phyloP scores from a whole-genome alignment of 2,113 vertebrate species.

The Amphiprion ocellaris region DNA sequence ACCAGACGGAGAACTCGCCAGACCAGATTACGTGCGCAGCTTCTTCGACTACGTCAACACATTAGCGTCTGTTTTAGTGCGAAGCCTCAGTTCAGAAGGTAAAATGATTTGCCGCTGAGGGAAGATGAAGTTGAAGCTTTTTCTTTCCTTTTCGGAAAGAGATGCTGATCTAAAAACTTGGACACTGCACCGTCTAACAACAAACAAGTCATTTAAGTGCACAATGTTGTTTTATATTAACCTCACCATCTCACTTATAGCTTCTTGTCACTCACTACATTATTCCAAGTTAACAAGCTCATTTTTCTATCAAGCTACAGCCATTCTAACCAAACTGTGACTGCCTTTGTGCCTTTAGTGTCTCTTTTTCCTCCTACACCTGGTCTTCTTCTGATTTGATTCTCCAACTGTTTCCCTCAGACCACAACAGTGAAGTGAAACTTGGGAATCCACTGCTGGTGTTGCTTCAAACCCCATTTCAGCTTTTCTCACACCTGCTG shows the following conservation, averaged over 20 bases:
- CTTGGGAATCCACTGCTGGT: slow-evolving; percentile 95
- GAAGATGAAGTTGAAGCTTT: no score
- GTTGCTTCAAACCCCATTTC: slow-evolving; percentile 91
- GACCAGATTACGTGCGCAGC: slow-evolving; percentile 85
- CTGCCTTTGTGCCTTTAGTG: background rate
- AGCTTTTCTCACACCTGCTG: slow-evolving; percentile 92
- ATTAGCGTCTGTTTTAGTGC: slow-evolving; percentile 87
- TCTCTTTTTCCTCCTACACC: background rate
- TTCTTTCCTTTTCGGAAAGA: no score
- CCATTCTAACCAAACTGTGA: background rate
- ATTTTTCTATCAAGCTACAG: background rate
- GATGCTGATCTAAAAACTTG: no score
- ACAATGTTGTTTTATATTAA: background rate
- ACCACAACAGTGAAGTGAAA: slow-evolving; percentile 85
- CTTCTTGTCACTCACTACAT: background rate
- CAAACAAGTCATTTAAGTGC: no score
- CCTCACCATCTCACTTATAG: background rate
- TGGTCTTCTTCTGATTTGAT: slow-evolving; percentile 4
- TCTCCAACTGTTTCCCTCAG: slow-evolving; percentile 69
- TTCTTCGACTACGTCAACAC: slow-evolving; percentile 91
- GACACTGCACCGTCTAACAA: no score
- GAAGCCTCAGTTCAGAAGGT: slow-evolving; percentile 89
- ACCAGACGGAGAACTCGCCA: slow-evolving; percentile 51
- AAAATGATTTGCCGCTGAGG: background rate
- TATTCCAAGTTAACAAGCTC: no score